Base-by-base conservation (phyloP, 1,140 invertebrate species). In the Triops longicaudatus region DNA sequence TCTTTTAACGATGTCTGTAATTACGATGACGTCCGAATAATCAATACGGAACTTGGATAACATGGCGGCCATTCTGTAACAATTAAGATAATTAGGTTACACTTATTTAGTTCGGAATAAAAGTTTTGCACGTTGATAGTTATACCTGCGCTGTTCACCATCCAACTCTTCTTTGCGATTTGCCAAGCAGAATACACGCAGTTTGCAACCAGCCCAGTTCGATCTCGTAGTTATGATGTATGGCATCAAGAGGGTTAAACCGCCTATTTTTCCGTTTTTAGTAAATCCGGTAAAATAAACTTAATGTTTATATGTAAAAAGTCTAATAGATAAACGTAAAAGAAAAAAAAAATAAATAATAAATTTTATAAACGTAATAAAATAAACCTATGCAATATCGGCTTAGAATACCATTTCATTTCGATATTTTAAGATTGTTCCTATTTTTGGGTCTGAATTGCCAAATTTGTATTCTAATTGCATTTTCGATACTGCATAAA, bases 91-190 rank as follows among this genome's bases (percentile, higher is more conserved):
- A 79, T 71, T 31, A 50, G 73, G 14, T 76, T 78, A 42, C 12
- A 85, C 80, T 41, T 27, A 11, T 28, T 6, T 26, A 27, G 10
- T 5, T 17, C 17, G 14, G n/a, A 1, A 7, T 76, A 22, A 27
- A 42, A 37, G 0, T 42, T 75, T 37, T 6, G 1, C 31, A 22
- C 1, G 74, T 31, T 44, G 42, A 43, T 6, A 12, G 63, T 44
- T 10, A 0, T 83, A 93, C 92, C 92, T 95, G 82, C 94, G 88
- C 82, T 98, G 95, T 82, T 98, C 96, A 74, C 93, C 91, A 84
- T 98, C 95, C 76, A 98, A 84, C 82, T 97, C 95, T 10, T 94
- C 91, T 76, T 94, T 89, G 82, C 95, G 96, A 81, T 97, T 98
- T 11, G 96, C 95, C 73, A 98, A 86, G 0, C 95, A 94, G 72